phyloP scores from a whole-genome alignment of 2,888 invertebrate species.

The Tridacna gigas region DNA sequence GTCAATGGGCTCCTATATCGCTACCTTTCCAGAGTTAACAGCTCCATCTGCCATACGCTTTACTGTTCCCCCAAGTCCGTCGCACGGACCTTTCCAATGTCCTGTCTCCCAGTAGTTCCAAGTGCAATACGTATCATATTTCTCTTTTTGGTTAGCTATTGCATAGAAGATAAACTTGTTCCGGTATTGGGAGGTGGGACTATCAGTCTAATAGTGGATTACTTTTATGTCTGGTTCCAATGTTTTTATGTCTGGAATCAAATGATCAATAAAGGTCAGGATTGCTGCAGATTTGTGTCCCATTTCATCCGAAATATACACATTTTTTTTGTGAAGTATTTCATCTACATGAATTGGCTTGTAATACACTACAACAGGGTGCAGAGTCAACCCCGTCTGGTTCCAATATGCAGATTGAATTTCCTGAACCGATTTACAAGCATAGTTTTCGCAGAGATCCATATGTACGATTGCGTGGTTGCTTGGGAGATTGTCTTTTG shows the following conservation, averaged over 20 bases:
- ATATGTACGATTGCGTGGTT: slow-evolving; percentile 59
- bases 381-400: slow-evolving; percentile 3
- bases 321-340: slow-evolving; percentile 22
- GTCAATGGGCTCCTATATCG: slow-evolving; percentile 27
- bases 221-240: neutral
- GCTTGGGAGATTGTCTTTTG: slow-evolving; percentile 52
- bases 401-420: slow-evolving; percentile 58
- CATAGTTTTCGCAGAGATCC: slow-evolving; percentile 66
- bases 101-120: slow-evolving; percentile 67
- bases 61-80: slow-evolving; percentile 56
- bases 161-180: slow-evolving; percentile 55
- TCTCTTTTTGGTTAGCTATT: slow-evolving; percentile 46
- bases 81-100: slow-evolving; percentile 63
- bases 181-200: slow-evolving; percentile 59
- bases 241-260: neutral
- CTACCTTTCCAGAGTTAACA: slow-evolving; percentile 25
- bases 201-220: slow-evolving; percentile 64
- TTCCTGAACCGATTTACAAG: slow-evolving; percentile 53
- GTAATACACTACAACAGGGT: slow-evolving; percentile 33
- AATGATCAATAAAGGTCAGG: slow-evolving; percentile 12
- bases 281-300: slow-evolving; percentile 17
- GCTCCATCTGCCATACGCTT: slow-evolving; percentile 62
- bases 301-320: slow-evolving; percentile 22
- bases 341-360: neutral
- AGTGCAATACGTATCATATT: slow-evolving; percentile 33